phyloP scores from a whole-genome alignment of 2,888 invertebrate genomes.

The Mythimna pallens region DNA sequence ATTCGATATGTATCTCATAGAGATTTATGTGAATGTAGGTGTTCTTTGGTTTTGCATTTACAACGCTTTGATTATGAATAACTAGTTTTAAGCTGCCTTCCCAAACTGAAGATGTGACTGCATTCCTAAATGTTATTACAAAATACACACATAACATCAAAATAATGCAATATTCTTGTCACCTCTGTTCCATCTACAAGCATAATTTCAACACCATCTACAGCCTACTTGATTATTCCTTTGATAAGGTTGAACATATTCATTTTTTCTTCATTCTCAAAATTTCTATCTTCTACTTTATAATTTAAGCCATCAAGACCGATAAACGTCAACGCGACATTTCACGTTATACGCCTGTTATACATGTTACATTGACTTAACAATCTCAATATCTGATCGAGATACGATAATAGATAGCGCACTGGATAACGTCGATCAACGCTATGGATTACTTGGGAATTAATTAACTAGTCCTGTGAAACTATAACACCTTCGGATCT shows the following conservation, averaged over 20 bases:
- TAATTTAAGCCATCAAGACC: constrained; percentile 56
- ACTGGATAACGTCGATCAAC: constrained; percentile 82
- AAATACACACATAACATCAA: constrained; percentile 1
- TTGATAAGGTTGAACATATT: neutral
- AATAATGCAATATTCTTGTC: neutral
- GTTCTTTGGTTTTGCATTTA: constrained; percentile 7
- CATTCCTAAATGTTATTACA: neutral
- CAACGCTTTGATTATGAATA: constrained; percentile 12
- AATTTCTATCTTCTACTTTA: neutral
- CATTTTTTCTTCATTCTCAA: neutral
- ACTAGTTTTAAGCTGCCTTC: neutral
- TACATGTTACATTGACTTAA: constrained; percentile 80
- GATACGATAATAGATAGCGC: constrained; percentile 74
- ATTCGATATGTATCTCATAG: neutral
- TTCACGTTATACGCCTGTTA: constrained; percentile 73
- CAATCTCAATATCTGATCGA: constrained; percentile 81
- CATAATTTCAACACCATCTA: neutral
- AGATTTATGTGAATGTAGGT: neutral
- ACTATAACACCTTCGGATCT: constrained; percentile 75
- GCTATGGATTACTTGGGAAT: constrained; percentile 80
- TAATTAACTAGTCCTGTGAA: constrained; percentile 80
- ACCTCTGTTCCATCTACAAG: constrained; percentile 17
- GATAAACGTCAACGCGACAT: constrained; percentile 70
- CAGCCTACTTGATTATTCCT: neutral
- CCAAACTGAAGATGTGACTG: neutral